Conservation (phyloP, 2,888 invertebrate species). For the Lymantria monacha region DNA sequence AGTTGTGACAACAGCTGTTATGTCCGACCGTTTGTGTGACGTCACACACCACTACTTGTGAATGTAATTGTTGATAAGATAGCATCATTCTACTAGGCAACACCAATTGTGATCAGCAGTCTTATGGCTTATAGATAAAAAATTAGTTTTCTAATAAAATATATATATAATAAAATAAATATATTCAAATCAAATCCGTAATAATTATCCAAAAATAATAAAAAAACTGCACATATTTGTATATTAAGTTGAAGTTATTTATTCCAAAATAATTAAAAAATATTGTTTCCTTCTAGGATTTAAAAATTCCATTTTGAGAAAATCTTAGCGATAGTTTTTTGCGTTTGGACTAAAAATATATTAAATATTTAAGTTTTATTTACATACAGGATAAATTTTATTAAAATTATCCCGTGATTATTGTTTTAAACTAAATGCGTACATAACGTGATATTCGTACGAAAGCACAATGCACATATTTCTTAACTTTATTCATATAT, state of each 20-base stretch:
- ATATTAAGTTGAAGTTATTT: slow-evolving; percentile 29
- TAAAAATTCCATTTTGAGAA: slow-evolving; percentile 22
- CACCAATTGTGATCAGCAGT: too few relatives aligned
- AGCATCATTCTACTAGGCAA: too few relatives aligned
- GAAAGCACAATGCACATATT: too few relatives aligned
- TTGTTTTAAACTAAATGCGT: too few relatives aligned
- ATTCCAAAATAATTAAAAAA: slow-evolving; percentile 23
- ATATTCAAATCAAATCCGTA: slow-evolving; percentile 9
- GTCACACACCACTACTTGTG: too few relatives aligned
- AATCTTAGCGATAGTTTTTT: neutral
- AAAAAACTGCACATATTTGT: slow-evolving; percentile 31
- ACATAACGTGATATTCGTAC: too few relatives aligned
- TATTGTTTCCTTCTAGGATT: slow-evolving; percentile 17
- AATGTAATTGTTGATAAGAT: too few relatives aligned
- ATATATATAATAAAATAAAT: neutral
- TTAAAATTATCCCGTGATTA: too few relatives aligned
- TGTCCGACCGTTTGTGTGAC: too few relatives aligned
- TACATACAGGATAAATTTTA: too few relatives aligned
- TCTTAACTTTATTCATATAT: too few relatives aligned
- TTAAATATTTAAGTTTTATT: neutral
- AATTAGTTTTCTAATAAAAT: neutral
- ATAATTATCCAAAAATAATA: slow-evolving; percentile 18
- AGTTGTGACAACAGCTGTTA: too few relatives aligned
- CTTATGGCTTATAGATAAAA: neutral
- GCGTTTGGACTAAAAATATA: neutral